phyloP scores from a whole-genome alignment of 2,113 vertebrate genomes.

The Silurus glanis region DNA sequence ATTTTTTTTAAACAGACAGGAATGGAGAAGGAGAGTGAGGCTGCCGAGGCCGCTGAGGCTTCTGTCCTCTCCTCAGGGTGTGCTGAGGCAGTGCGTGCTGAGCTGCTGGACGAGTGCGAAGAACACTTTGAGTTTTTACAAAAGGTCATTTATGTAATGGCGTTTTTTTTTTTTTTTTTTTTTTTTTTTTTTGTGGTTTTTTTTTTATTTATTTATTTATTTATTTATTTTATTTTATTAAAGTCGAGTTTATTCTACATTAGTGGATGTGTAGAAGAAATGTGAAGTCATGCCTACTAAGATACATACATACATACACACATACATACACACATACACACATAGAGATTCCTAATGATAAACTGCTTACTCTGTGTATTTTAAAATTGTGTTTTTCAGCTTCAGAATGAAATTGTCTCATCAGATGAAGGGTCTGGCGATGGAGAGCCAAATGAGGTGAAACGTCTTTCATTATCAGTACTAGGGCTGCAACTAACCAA shows the following conservation, averaged over 20 bases:
- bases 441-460: constrained; percentile 66
- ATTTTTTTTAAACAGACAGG: not conserved
- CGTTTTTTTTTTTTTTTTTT: not conserved
- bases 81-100: constrained; percentile 57
- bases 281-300: not conserved
- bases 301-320: not conserved
- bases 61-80: not conserved
- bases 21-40: constrained; percentile 25
- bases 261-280: no score
- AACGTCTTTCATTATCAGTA: not conserved
- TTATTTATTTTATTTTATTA: no score
- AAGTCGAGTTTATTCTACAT: no score
- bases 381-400: constrained; percentile 60
- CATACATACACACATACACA: not conserved
- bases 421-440: constrained; percentile 59
- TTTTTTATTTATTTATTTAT: no score
- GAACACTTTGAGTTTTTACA: constrained; percentile 68
- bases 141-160: constrained; percentile 41
- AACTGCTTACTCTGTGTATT: not conserved
- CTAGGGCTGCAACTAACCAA: no score
- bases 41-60: not conserved
- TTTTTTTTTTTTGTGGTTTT: no score
- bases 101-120: constrained; percentile 67
- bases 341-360: not conserved
- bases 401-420: constrained; percentile 70